phyloP scores from a whole-genome alignment of 2,113 vertebrate species.

The Coryphaenoides rupestris region DNA sequence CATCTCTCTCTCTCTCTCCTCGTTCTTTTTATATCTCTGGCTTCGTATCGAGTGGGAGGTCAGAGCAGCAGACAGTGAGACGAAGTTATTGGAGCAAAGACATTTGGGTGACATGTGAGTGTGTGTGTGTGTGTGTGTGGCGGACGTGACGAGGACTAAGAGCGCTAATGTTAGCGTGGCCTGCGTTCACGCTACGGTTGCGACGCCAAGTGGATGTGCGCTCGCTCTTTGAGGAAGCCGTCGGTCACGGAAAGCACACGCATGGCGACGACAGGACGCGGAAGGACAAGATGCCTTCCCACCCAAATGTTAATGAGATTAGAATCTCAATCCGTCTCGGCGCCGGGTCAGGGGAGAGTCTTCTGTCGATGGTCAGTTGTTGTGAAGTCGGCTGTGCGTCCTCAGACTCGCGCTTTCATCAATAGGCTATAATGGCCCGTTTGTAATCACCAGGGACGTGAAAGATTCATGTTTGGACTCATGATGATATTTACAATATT shows the following conservation, averaged over 20 bases:
- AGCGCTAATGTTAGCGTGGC: conserved; percentile 55
- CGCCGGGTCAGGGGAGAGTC: conserved; percentile 25
- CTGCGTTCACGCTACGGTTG: conserved; percentile 67
- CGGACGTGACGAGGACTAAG: conserved; percentile 44
- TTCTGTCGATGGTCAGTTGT: conserved; percentile 24
- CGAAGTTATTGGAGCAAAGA: conserved; percentile 65
- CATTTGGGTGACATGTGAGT: conserved; percentile 57
- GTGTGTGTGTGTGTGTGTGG: conserved; percentile 47
- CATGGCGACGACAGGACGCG: conserved; percentile 44
- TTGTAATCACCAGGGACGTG: background rate
- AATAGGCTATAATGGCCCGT: conserved; percentile 16
- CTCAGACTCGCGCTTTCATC: conserved; percentile 28
- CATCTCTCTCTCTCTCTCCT: background rate
- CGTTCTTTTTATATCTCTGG: conserved; percentile 3
- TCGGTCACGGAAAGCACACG: conserved; percentile 43
- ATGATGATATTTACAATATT: too few species aligned
- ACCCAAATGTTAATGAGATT: conserved; percentile 65
- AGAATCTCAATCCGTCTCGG: conserved; percentile 51
- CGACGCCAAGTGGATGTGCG: conserved; percentile 56
- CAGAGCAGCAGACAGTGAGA: conserved; percentile 44
- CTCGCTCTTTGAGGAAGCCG: conserved; percentile 53
- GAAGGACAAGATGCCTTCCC: conserved; percentile 55
- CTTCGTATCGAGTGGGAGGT: conserved; percentile 36
- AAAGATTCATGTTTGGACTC: too few species aligned
- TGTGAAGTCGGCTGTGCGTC: conserved; percentile 19